Conservation (phyloP, 1,140 invertebrate species). For the Orussus abietinus region DNA sequence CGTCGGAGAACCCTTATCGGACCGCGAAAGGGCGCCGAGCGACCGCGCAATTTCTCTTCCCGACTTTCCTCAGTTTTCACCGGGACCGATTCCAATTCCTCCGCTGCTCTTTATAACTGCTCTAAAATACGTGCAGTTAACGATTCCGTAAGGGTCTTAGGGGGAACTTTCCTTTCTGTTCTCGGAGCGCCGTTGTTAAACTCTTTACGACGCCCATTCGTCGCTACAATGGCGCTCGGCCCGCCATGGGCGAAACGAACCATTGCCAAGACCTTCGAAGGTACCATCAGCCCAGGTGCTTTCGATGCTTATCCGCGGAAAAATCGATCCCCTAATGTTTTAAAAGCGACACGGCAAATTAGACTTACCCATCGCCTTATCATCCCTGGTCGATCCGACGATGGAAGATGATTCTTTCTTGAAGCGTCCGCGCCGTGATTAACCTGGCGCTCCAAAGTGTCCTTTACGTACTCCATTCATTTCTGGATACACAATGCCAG, state of each 20-base stretch:
- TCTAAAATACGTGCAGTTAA: slow-evolving; percentile 41
- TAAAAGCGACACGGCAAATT: background rate
- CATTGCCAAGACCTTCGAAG: slow-evolving; percentile 25
- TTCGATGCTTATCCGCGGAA: slow-evolving; percentile 28
- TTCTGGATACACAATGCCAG: too few species aligned
- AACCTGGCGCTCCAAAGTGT: too few species aligned
- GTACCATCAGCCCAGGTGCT: slow-evolving; percentile 31
- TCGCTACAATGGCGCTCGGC: slow-evolving; percentile 33
- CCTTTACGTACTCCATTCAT: too few species aligned
- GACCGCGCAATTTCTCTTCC: slow-evolving; percentile 1
- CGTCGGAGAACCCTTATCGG: too few species aligned
- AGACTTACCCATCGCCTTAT: too few species aligned
- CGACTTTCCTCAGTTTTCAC: slow-evolving; percentile 1
- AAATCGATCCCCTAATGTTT: slow-evolving; percentile 27
- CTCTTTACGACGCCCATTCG: slow-evolving; percentile 44
- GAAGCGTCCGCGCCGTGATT: too few species aligned
- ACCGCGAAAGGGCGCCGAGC: too few species aligned
- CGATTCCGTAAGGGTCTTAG: slow-evolving; percentile 36
- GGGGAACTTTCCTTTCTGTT: slow-evolving; percentile 30
- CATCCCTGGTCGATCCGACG: too few species aligned
- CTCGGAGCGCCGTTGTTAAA: slow-evolving; percentile 35
- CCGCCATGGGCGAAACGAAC: slow-evolving; percentile 32
- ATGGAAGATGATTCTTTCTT: too few species aligned
- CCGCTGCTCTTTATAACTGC: slow-evolving; percentile 30
- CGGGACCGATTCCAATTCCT: slow-evolving; percentile 23